phyloP scores from a whole-genome alignment of 2,888 invertebrate genomes.

The Dynastes tityus region DNA sequence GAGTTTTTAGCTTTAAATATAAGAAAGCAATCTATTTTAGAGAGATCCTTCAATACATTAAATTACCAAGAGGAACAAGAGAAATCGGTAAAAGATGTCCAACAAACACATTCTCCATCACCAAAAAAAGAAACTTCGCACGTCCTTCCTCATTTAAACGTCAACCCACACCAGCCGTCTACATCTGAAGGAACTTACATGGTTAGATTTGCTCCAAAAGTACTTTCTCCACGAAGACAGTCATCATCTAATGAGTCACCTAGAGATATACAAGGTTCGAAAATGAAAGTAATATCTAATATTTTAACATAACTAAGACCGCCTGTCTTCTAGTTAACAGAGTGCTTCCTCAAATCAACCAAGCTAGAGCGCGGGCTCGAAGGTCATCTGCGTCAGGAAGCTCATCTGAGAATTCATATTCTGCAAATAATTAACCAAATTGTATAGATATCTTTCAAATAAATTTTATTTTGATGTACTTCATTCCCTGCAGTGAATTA shows the following conservation, averaged over 20 bases:
- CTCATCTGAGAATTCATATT: conserved; percentile 20
- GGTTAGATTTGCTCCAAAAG: conserved; percentile 53
- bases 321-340: conserved; percentile 24
- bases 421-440: conserved; percentile 3
- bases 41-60: conserved; percentile 8
- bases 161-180: background rate
- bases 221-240: conserved; percentile 52
- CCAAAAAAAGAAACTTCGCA: conserved; percentile 17
- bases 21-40: conserved; percentile 11
- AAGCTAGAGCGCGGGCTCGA: conserved; percentile 5
- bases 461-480: too few species aligned
- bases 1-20: too few species aligned
- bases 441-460: background rate
- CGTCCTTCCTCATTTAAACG: conserved; percentile 23
- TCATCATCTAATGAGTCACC: conserved; percentile 46
- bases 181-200: conserved; percentile 25
- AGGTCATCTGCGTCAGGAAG: background rate
- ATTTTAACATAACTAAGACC: conserved; percentile 18
- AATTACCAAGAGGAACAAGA: background rate
- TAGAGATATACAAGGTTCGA: conserved; percentile 40
- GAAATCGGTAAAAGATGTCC: background rate
- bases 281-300: background rate
- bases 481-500: background rate
- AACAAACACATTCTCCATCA: background rate
- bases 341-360: conserved; percentile 40